Conservation (phyloP, 2,113 vertebrate species). For the Otis tarda region DNA sequence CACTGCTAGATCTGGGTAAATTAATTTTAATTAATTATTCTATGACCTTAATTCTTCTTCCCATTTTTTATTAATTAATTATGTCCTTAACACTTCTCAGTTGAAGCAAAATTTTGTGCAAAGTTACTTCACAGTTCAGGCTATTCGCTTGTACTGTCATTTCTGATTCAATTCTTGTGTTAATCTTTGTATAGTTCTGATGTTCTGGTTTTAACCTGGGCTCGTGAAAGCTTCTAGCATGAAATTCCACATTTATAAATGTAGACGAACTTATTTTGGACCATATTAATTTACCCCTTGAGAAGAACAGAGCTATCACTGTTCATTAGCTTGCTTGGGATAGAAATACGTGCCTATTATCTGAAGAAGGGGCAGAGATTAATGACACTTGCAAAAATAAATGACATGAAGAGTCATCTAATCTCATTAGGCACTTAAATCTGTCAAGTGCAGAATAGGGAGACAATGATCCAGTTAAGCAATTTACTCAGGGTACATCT, state of each 20-base stretch:
- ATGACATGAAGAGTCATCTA: background rate
- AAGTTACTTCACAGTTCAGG: background rate
- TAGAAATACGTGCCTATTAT: accelerated
- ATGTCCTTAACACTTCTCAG: background rate
- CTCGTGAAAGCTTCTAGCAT: background rate
- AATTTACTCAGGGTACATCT: background rate
- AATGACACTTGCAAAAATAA: background rate
- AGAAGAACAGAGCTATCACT: background rate
- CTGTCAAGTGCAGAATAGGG: background rate
- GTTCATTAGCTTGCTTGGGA: background rate
- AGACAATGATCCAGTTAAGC: background rate
- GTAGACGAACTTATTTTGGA: background rate
- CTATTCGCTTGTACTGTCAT: background rate
- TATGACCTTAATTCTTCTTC: background rate
- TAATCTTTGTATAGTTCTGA: background rate
- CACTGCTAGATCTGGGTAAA: background rate
- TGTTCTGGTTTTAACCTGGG: background rate
- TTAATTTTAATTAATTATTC: background rate
- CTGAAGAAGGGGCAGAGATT: background rate
- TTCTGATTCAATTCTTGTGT: background rate
- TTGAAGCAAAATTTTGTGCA: background rate
- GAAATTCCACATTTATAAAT: background rate
- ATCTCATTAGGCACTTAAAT: background rate
- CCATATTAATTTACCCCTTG: background rate
- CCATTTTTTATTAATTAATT: background rate